Evolutionary conservation across 1,140 invertebrate species (phyloP), one percentile per base, ranked within the genome.

Genomic region (Kradibia gibbosae): DNA sequence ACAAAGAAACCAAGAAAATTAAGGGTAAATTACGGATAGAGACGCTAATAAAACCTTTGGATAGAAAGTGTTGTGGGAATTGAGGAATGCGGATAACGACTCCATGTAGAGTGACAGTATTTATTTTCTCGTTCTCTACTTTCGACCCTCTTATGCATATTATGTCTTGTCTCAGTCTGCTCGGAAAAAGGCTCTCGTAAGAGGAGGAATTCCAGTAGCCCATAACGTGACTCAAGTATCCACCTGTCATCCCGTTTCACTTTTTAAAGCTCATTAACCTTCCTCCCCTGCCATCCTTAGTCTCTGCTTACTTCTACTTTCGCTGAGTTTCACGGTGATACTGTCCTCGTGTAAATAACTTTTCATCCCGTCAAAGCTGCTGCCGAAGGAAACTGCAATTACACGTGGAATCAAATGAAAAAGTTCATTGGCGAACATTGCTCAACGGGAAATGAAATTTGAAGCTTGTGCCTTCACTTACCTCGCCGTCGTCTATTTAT

Each of bases 1-100:
- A 90, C 90, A 90, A 90, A 91, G 87, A 87, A 88, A 86, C 85
- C 82, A 73, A 57, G 80, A 80, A 83, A 83, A 84, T 83, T 84
- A 72, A 84, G 84, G 82, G 80, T 75, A 78, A 85, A 81, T 82
- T 81, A 85, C 17, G 11, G 22, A 13, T 36, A 22, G 34, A 50
- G 73, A 57, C 3, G 20, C 20, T 50, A 34, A 28, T 13, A 13
- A n/a, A n/a, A n/a, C n/a, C n/a, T n/a, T n/a, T n/a, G n/a, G n/a
- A n/a, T n/a, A n/a, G n/a, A n/a, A 83, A 82, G 82, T 83, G 83
- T 77, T 75, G 83, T 81, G 83, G 83, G 85, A 86, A 87, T 86
- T 83, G 85, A 85, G n/a, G 85, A 85, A 84, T 42, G 60, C 65
- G 31, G 71, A 67, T 82, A 80, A 86, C 83, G 86, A 87, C 81